Evolutionary conservation across 2,888 invertebrate species (phyloP).

Genomic region (Rhamnusium bicolor): DNA sequence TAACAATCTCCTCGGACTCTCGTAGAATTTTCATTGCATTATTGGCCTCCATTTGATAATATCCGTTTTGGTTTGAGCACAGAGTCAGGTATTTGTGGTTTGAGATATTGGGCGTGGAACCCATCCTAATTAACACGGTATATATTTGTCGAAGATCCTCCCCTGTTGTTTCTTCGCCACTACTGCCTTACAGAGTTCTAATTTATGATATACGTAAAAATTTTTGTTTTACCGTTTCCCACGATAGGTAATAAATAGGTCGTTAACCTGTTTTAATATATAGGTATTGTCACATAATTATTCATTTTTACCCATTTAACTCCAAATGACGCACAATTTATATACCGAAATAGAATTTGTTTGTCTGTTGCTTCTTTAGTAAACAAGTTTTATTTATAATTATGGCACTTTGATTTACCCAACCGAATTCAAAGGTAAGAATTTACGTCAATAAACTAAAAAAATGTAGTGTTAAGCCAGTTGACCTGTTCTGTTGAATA

Average conservation of each 20-base stretch:
- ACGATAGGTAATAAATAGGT: not conserved
- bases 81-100: no score
- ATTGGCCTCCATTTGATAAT: no score
- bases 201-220: no score
- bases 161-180: no score
- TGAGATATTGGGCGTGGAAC: no score
- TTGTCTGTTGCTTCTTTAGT: conserved; percentile 7
- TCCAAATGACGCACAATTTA: conserved; percentile 9
- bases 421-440: conserved; percentile 30
- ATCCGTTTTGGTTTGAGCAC: no score
- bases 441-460: conserved; percentile 28
- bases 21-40: no score
- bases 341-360: conserved; percentile 10
- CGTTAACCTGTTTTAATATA: not conserved
- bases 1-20: no score
- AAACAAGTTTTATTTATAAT: conserved; percentile 26
- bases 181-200: no score
- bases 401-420: conserved; percentile 15
- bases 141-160: no score
- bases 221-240: no score
- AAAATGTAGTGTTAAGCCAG: conserved; percentile 23
- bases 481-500: conserved; percentile 30
- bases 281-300: not conserved
- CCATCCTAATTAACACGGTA: no score
- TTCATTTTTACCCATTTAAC: conserved; percentile 8